Percentiles rank a stretch among this genome's conserved stretches.
Conservation (phyloP, 2,888 invertebrate species). For the Sturmia bella region DNA sequence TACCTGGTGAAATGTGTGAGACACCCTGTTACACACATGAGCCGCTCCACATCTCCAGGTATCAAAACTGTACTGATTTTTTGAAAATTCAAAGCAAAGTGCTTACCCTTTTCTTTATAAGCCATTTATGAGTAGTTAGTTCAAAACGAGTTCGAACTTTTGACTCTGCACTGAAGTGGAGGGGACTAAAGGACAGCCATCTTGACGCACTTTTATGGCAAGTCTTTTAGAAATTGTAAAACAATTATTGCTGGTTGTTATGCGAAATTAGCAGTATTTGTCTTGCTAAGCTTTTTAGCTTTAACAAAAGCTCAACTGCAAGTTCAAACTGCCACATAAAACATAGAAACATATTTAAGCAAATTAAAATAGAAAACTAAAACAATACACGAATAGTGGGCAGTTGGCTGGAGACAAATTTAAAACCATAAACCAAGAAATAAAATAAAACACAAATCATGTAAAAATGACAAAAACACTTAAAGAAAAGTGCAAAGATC, state of each 20-base stretch:
- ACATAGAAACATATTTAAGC: slow-evolving; percentile 43
- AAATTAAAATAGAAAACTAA: slow-evolving; percentile 5
- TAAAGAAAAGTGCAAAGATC: slow-evolving; percentile 63
- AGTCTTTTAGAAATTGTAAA: background rate
- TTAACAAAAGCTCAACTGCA: slow-evolving; percentile 29
- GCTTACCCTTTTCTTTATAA: too few species aligned
- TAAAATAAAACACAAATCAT: slow-evolving; percentile 51
- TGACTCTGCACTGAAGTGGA: too few species aligned
- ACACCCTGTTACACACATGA: too few species aligned
- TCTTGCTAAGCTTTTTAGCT: slow-evolving; percentile 32
- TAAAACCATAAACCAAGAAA: slow-evolving; percentile 23
- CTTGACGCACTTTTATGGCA: slow-evolving; percentile 34
- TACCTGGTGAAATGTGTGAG: too few species aligned
- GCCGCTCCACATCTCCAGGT: too few species aligned
- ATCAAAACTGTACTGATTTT: too few species aligned
- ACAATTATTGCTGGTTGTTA: slow-evolving; percentile 21
- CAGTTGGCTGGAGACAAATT: slow-evolving; percentile 38
- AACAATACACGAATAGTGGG: slow-evolving; percentile 22
- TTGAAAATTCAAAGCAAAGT: too few species aligned
- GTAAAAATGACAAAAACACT: slow-evolving; percentile 53
- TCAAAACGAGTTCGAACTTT: too few species aligned
- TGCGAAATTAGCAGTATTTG: slow-evolving; percentile 54
- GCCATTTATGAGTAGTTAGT: too few species aligned
- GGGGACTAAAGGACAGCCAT: too few species aligned
- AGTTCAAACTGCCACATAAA: slow-evolving; percentile 63